Evolutionary conservation across 2,888 invertebrate species (phyloP), one percentile per base, ranked within the genome.

Genomic region (Podabrus alpinus): DNA sequence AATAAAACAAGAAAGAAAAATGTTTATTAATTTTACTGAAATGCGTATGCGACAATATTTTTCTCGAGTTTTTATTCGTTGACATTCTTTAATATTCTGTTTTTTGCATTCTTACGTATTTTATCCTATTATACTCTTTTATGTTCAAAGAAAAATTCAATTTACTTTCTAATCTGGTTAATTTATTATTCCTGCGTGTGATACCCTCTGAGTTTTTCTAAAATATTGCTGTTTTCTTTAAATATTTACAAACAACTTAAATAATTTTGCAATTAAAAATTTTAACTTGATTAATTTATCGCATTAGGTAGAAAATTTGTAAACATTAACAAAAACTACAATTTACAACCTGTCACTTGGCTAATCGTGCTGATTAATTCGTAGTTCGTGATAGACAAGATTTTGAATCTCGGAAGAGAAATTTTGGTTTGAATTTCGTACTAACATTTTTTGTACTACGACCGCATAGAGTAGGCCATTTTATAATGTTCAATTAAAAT

Each of bases 111-210:
- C 62, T 64, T 64, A 64, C 17, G 62, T 64, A 19, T 64, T 64
- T 21, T 64, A 16, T 64, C 19, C 62, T 64, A 64, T 64, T 64
- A 64, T 64, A 64, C 62, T 64, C 21, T 64, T 64, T 64, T 64
- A 64, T 64, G 62, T 19, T 64, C 19, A 64, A 17, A 64, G 21
- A 64, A 61, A 64, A 64, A 64, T 64, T 64, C 62, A 64, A 64
- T 64, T 64, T 64, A 64, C 19, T 64, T 64, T 64, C n/a, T 21
- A 64, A 11, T 9, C 62, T 17, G 10, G 9, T 64, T 64, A 64
- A 64, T 64, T 64, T 64, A 64, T 64, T 64, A 61, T 61, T 64
- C 62, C 9, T 64, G 17, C 62, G 62, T 64, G 62, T 13, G 17
- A 62, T 19, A 64, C 19, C 9, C 21, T 9, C 21, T 64, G 21